Conservation (phyloP, 2,113 vertebrate species). For the Rhinolophus ferrumequinum region DNA sequence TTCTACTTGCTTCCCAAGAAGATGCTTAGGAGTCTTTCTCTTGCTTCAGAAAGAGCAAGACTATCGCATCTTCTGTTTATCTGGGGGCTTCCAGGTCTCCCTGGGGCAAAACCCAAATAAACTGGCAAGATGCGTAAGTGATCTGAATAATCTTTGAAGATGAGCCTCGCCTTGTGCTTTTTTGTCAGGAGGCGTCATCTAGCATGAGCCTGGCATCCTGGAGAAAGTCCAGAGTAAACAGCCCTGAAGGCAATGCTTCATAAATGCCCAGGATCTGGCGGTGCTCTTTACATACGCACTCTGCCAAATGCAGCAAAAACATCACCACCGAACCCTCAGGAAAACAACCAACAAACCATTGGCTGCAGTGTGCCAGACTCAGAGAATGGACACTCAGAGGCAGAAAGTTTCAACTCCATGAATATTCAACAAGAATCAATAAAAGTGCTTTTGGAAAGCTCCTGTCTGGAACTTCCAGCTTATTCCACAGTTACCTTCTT, state of each 20-base stretch:
- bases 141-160: conserved; percentile 79
- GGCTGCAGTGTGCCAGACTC: background rate
- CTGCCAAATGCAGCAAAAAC: conserved; percentile 71
- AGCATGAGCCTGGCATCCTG: conserved; percentile 78
- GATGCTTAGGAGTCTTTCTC: conserved; percentile 58
- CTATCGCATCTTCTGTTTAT: conserved; percentile 28
- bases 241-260: conserved; percentile 77
- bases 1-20: conserved; percentile 77
- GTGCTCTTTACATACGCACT: conserved; percentile 62
- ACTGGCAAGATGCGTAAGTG: conserved; percentile 74
- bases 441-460: conserved; percentile 64
- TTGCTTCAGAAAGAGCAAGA: conserved; percentile 71
- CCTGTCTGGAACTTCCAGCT: conserved; percentile 43
- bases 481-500: background rate
- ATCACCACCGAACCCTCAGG: background rate
- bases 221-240: conserved; percentile 83
- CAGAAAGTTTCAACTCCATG: conserved; percentile 65
- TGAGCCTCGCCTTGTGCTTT: conserved; percentile 81
- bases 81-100: conserved; percentile 55
- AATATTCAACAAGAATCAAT: conserved; percentile 70
- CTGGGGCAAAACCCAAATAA: conserved; percentile 76
- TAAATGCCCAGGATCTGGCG: conserved; percentile 81
- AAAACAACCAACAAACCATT: conserved; percentile 30
- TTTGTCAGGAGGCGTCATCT: conserved; percentile 81
- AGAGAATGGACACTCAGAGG: conserved; percentile 62